Conservation (phyloP, 2,797 vertebrate genomes). For the Muraenolepis orangiensis region DNA sequence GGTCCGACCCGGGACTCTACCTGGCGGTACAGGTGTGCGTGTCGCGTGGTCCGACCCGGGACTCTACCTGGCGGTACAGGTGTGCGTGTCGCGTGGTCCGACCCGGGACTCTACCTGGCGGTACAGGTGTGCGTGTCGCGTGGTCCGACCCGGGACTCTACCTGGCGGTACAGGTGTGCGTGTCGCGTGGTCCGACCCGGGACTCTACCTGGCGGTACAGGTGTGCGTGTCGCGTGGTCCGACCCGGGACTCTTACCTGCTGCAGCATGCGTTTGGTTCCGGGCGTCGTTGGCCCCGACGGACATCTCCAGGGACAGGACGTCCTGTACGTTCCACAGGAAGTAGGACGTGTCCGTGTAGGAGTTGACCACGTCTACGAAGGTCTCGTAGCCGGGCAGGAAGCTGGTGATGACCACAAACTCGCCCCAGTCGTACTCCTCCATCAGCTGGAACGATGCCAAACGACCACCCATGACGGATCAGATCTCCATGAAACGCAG, state of each 20-base stretch:
- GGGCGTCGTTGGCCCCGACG: constrained; percentile 76
- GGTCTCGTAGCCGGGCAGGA: constrained; percentile 88
- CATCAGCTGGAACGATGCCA: constrained; percentile 79
- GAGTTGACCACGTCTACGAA: constrained; percentile 88
- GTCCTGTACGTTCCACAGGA: constrained; percentile 90
- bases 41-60: too few species aligned
- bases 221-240: too few species aligned
- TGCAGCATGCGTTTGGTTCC: constrained; percentile 83
- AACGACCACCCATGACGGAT: too few species aligned
- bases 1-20: constrained; percentile 35
- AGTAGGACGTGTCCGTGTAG: constrained; percentile 89
- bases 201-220: constrained; percentile 76
- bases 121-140: too few species aligned
- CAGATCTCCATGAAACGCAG: background rate
- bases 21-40: too few species aligned
- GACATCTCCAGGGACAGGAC: constrained; percentile 91
- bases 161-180: too few species aligned
- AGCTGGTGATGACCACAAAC: constrained; percentile 92
- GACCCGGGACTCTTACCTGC: constrained; percentile 66
- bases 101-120: constrained; percentile 68
- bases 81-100: too few species aligned
- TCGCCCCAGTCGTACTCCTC: constrained; percentile 96
- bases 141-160: constrained; percentile 22
- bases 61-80: constrained; percentile 78
- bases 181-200: too few species aligned